phyloP scores from a whole-genome alignment of 2,113 vertebrate genomes.

The Oxygymnocypris stewartii region DNA sequence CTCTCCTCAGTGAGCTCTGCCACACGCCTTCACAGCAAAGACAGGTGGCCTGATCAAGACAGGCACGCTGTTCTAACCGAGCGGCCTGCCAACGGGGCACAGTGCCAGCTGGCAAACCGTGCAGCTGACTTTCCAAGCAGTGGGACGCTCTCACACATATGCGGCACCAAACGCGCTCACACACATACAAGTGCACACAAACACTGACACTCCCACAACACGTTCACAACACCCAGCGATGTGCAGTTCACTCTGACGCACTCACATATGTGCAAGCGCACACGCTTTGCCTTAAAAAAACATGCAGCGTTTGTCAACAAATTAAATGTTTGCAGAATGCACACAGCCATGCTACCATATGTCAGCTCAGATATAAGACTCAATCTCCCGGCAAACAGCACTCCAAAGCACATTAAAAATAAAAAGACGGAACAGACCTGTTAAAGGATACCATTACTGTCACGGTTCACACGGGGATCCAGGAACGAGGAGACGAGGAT shows the following conservation, averaged over 20 bases:
- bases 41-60: slow-evolving; percentile 77
- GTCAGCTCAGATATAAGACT: slow-evolving; percentile 63
- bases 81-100: slow-evolving; percentile 67
- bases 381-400: slow-evolving; percentile 4
- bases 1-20: slow-evolving; percentile 46
- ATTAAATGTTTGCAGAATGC: slow-evolving; percentile 65
- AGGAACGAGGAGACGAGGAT: no score
- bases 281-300: slow-evolving; percentile 55
- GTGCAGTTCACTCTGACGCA: slow-evolving; percentile 19
- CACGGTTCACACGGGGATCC: no score
- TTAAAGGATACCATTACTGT: slow-evolving; percentile 20
- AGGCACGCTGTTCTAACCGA: slow-evolving; percentile 62
- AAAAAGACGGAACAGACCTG: slow-evolving; percentile 17
- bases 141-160: slow-evolving; percentile 53
- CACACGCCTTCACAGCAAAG: slow-evolving; percentile 72
- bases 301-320: slow-evolving; percentile 66
- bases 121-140: slow-evolving; percentile 64
- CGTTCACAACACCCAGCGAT: slow-evolving; percentile 9
- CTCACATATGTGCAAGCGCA: slow-evolving; percentile 4
- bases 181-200: slow-evolving; percentile 33
- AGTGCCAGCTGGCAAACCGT: slow-evolving; percentile 70
- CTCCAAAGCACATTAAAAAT: slow-evolving; percentile 3
- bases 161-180: slow-evolving; percentile 42
- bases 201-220: slow-evolving; percentile 3
- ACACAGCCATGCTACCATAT: slow-evolving; percentile 65